Evolutionary conservation across 2,113 vertebrate species (phyloP), one percentile per base, ranked within the genome.

Genomic region (Strix aluco): DNA sequence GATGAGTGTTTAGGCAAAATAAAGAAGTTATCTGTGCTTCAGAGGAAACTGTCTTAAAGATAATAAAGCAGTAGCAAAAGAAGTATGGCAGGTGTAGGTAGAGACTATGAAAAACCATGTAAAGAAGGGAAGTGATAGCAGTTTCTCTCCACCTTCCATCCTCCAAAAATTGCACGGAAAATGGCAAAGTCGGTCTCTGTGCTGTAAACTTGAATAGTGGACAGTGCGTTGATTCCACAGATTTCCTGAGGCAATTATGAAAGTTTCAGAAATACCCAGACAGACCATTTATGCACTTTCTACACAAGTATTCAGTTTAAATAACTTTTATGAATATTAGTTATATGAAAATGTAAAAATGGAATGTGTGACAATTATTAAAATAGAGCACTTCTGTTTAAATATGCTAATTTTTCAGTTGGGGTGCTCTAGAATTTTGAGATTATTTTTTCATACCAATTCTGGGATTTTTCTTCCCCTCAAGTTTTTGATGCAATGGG

Each of bases 151-250:
- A 42, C 30, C 10, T 71, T 66, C 46, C 9, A 8, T 30, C n/a
- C 23, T 47, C 46, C n/a, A 71, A 38, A 38, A 51, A 29, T 2
- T 66, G 27, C 46, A 23, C 40, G 32, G 70, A 55, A 81, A 44
- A 51, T 55, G 32, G 17, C 30, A 49, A 19, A 29, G 18, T 10
- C 1, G 0, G 18, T 49, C 18, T 44, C 52, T 1, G 2, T 29
- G 47, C 25, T 54, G 15, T 23, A 25, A 66, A 27, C 26, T 29
- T 2, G 5, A 26, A 14, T 26, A 61, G 29, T 2, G 10, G 10
- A 13, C 16, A 61, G 8, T n/a, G 46, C 15, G 70, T 70, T 86
- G 5, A 44, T 66, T 61, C 52, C 30, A 25, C 22, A 82, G 26
- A 16, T 16, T 55, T 72, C 32, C 54, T 16, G 27, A 51, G 66